Percentiles rank a stretch among this genome's conserved stretches.
phyloP scores from a whole-genome alignment of 2,797 vertebrate genomes.

The Onychomys arenicola region DNA sequence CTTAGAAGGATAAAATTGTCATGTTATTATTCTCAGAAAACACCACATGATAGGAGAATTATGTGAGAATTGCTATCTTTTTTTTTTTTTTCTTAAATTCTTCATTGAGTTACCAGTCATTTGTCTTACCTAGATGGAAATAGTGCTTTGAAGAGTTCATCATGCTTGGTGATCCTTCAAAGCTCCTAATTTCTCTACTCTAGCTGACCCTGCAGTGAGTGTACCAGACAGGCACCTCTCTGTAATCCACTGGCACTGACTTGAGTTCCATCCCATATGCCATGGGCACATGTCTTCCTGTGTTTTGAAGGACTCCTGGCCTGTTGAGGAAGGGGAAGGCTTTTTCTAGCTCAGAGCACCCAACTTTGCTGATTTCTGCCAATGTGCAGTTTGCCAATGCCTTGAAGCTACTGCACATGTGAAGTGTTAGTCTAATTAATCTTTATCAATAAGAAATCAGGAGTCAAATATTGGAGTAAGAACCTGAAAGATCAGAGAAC shows the following conservation, averaged over 20 bases:
- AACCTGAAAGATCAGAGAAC: too few species aligned
- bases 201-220: not conserved
- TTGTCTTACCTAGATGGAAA: not conserved
- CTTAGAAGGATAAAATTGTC: constrained; percentile 39
- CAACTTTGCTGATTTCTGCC: not conserved
- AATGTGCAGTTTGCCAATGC: not conserved
- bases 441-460: too few species aligned
- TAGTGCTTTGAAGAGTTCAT: not conserved
- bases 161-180: not conserved
- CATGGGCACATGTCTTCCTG: not conserved
- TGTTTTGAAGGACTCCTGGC: not conserved
- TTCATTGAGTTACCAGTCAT: not conserved
- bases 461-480: too few species aligned
- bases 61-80: not conserved
- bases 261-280: not conserved
- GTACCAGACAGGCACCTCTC: not conserved
- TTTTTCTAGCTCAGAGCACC: not conserved
- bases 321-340: too few species aligned
- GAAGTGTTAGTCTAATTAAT: too few species aligned
- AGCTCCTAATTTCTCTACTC: not conserved
- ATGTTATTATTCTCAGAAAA: constrained; percentile 20
- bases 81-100: constrained; percentile 42
- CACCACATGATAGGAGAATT: not conserved
- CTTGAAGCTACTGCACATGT: too few species aligned
- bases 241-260: not conserved